Evolutionary conservation across 2,113 vertebrate species (phyloP).

Genomic region (Hipposideros armiger): DNA sequence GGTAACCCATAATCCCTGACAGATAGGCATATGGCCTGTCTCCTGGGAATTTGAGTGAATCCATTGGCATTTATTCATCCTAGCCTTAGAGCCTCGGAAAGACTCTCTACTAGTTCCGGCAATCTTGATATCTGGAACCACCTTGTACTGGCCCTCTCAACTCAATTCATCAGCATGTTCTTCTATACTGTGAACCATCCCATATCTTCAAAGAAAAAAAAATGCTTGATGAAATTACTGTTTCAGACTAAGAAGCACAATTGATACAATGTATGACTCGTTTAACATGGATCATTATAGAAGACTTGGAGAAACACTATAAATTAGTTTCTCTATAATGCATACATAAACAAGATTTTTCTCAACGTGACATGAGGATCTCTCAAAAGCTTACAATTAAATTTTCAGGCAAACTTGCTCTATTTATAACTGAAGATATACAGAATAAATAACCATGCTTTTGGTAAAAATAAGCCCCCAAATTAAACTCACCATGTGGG

Average conservation of each 20-base stretch:
- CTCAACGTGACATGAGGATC: not conserved
- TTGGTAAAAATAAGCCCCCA: not conserved
- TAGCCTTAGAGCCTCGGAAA: not conserved
- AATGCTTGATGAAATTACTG: conserved; percentile 32
- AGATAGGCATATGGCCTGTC: not conserved
- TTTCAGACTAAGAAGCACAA: not conserved
- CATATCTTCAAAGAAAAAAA: not conserved
- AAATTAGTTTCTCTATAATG: not conserved
- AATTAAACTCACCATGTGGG: not conserved
- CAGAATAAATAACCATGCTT: not conserved
- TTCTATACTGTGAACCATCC: not conserved
- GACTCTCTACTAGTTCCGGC: not conserved
- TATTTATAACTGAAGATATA: not conserved
- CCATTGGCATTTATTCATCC: not conserved
- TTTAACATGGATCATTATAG: not conserved
- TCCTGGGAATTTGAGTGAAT: not conserved
- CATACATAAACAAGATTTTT: conserved; percentile 20
- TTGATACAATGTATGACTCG: not conserved
- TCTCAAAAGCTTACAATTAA: not conserved
- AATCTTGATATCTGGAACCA: not conserved
- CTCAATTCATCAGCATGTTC: not conserved
- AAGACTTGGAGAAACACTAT: no score
- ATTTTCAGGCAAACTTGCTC: not conserved
- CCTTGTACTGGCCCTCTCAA: not conserved
- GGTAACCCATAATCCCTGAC: accelerated